Base-by-base conservation (phyloP, 2,888 invertebrate genomes). In the Prionchulus punctatus region DNA sequence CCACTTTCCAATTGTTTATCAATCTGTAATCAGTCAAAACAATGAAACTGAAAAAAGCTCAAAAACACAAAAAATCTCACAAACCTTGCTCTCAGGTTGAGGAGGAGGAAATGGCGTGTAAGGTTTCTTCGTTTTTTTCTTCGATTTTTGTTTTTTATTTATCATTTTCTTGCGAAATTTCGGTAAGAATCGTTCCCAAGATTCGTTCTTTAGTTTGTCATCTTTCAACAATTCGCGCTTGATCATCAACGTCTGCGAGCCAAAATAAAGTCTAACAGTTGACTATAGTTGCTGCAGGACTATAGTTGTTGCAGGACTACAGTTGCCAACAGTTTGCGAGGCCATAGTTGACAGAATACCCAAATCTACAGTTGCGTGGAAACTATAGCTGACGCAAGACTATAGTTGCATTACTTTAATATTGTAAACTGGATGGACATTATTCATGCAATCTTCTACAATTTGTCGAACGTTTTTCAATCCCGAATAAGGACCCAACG, bases 41-140 rank as follows among this genome's bases (percentile, higher is more conserved):
- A n/a, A n/a, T n/a, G n/a, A n/a, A n/a, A n/a, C n/a, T n/a, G n/a
- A n/a, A n/a, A 21, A 48, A n/a, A n/a, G n/a, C n/a, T n/a, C n/a
- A n/a, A n/a, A n/a, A n/a, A n/a, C 4, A 27, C 15, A 23, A 7
- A 43, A 27, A 48, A 15, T n/a, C 30, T 31, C 43, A 45, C 55
- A 76, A 66, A 81, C 78, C 75, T 96, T 96, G 73, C 91, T 89
- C 70, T 90, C 87, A 18, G 80, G 79, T 70, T 86, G 92, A 2
- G 87, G 80, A 1, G 96, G 96, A 57, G 98, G 96, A 80, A 96
- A 98, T 26, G 96, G 96, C 60, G 94, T 96, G 71, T 96, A 98
- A n/a, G 79, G 77, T 64, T 82, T 83, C 74, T 86, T 89, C 64
- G 83, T 83, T 70, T 85, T 85, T 1, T 60, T 57, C 27, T 60